These are phyloP conservation scores for Garra rufa DNA, from an alignment of 2,113 vertebrate genomes.

Conservation along the genomic window DNA sequence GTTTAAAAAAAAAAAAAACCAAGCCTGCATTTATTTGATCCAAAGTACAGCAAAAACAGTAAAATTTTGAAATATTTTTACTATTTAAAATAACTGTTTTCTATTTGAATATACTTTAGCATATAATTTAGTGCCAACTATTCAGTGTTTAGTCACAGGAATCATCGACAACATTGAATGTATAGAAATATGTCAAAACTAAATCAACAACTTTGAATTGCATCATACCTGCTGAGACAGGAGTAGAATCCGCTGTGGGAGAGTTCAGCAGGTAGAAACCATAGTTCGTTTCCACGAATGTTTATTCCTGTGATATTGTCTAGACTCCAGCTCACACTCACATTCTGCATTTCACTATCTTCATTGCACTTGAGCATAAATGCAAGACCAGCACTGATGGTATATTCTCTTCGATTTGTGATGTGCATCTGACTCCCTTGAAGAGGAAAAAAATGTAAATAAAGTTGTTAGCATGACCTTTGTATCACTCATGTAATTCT, in stretches of 20 bases:
- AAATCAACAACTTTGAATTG: neutral
- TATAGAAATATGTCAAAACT: neutral
- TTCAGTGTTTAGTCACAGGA: neutral
- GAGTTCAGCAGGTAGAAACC: slow-evolving; percentile 66
- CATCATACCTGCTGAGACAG: slow-evolving; percentile 68
- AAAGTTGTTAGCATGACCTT: neutral
- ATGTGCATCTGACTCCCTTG: neutral
- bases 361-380: slow-evolving; percentile 61
- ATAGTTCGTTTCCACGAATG: slow-evolving; percentile 58
- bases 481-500: too few species aligned
- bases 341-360: neutral
- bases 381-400: slow-evolving; percentile 56
- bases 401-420: neutral
- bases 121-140: neutral
- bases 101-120: too few species aligned
- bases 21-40: too few species aligned
- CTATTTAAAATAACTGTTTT: too few species aligned
- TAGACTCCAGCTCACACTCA: slow-evolving; percentile 64
- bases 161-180: neutral
- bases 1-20: too few species aligned
- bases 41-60: too few species aligned
- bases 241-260: slow-evolving; percentile 69
- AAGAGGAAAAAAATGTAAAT: neutral
- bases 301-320: slow-evolving; percentile 59
- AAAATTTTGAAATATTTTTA: too few species aligned